A percentile compares a stretch with the other conserved stretches of the same genome.
Evolutionary conservation across 2,113 vertebrate species (phyloP).

Genomic region (Brachypteracias leptosomus): DNA sequence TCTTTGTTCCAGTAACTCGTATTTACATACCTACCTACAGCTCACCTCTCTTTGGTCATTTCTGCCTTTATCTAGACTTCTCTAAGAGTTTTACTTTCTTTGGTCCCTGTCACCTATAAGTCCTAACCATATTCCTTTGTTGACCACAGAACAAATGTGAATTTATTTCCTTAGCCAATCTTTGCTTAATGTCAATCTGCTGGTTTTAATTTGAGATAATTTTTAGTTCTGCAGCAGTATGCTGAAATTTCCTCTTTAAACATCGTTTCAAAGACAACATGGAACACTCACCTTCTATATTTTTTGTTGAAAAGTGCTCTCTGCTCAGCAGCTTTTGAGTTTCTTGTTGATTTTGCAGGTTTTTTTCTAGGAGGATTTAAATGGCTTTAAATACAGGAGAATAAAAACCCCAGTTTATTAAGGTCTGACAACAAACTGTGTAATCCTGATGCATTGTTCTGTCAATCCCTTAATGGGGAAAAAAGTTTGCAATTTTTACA

Average conservation of each 20-base stretch:
- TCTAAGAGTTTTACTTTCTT: background rate
- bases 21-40: background rate
- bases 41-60: background rate
- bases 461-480: background rate
- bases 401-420: conserved; percentile 7
- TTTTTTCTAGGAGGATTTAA: background rate
- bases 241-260: background rate
- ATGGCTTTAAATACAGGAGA: conserved; percentile 13
- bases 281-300: background rate
- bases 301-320: background rate
- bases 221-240: background rate
- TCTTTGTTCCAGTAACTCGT: background rate
- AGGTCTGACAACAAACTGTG: background rate
- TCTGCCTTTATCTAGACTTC: background rate
- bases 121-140: background rate
- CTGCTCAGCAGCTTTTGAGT: background rate
- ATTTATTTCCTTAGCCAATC: background rate
- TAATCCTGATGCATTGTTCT: conserved; percentile 3
- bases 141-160: background rate
- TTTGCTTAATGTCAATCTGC: background rate
- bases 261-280: background rate
- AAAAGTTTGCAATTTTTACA: background rate
- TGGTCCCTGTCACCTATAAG: background rate
- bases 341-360: background rate
- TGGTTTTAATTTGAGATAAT: background rate